Evolutionary conservation across 2,797 vertebrate species (phyloP).

Genomic region (Parauchenoglanis punctatus): DNA sequence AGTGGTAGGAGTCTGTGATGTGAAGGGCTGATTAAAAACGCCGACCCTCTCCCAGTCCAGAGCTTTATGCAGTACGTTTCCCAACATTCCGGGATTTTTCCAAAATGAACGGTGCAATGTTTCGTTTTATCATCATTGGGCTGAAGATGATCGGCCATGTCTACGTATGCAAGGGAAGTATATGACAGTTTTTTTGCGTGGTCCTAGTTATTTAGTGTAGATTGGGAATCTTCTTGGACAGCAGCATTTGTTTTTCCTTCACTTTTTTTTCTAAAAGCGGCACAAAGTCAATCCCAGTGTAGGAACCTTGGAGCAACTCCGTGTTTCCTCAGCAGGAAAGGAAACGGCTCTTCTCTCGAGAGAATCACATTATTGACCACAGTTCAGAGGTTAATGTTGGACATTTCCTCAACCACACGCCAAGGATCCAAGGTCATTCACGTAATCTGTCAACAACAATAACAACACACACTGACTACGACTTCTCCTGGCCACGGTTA

Average conservation of each 20-base stretch:
- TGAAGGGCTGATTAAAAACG: not conserved
- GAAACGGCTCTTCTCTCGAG: not conserved
- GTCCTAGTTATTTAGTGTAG: not conserved
- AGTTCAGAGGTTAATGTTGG: constrained; percentile 22
- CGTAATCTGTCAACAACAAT: not conserved
- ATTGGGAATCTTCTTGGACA: not conserved
- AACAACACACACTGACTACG: not conserved
- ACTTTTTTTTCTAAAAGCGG: not conserved
- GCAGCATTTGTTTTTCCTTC: not conserved
- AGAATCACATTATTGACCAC: not conserved
- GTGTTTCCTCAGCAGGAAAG: not conserved
- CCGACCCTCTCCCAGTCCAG: not conserved
- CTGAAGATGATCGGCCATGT: not conserved
- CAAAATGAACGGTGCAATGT: not conserved
- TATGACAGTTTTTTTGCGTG: not conserved
- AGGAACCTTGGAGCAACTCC: not conserved
- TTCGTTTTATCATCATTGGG: no score
- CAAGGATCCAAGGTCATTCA: not conserved
- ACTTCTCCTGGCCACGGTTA: not conserved
- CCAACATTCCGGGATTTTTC: not conserved
- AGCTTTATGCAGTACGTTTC: no score
- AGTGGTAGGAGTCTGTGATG: constrained; percentile 9
- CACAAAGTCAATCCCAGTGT: not conserved
- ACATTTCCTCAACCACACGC: constrained; percentile 2
- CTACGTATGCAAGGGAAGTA: not conserved